A percentile compares a stretch with the other conserved stretches of the same genome.
These are phyloP conservation scores for Melipona bicolor DNA, from an alignment of 2,888 invertebrate genomes.

Conservation along the genomic window DNA sequence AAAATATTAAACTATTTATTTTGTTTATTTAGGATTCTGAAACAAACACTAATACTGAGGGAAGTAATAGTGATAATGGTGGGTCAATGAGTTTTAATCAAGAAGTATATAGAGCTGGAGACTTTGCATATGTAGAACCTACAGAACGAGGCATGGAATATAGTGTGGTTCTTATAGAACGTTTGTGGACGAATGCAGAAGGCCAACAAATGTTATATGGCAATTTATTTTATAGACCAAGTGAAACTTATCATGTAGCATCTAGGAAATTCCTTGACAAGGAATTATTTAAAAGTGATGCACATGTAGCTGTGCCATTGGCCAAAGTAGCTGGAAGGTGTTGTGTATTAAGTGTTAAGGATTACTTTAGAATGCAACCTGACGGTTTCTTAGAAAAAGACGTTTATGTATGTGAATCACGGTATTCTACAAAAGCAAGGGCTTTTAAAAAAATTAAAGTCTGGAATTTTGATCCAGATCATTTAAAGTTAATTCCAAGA, in stretches of 20 bases:
- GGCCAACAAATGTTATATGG: constrained; percentile 95
- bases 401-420: constrained; percentile 98
- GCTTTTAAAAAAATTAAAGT: constrained; percentile 97
- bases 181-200: constrained; percentile 93
- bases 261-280: constrained; percentile 98
- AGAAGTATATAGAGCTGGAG: constrained; percentile 92
- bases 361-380: constrained; percentile 95
- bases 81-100: constrained; percentile 90
- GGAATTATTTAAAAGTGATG: constrained; percentile 98
- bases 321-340: constrained; percentile 95
- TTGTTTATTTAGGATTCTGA: constrained; percentile 76
- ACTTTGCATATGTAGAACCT: constrained; percentile 95
- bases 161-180: constrained; percentile 94
- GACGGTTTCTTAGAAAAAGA: constrained; percentile 96
- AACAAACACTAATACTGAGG: constrained; percentile 76
- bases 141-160: constrained; percentile 89
- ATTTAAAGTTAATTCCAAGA: constrained; percentile 88
- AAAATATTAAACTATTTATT: constrained; percentile 3
- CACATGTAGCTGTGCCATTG: constrained; percentile 92
- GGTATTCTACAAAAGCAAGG: constrained; percentile 94
- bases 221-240: constrained; percentile 95
- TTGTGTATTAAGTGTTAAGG: constrained; percentile 96
- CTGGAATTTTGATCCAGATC: constrained; percentile 88
- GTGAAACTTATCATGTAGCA: constrained; percentile 97
- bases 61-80: constrained; percentile 84